Conservation (phyloP, 2,113 vertebrate genomes). For the Psilopsiagon aymara region DNA sequence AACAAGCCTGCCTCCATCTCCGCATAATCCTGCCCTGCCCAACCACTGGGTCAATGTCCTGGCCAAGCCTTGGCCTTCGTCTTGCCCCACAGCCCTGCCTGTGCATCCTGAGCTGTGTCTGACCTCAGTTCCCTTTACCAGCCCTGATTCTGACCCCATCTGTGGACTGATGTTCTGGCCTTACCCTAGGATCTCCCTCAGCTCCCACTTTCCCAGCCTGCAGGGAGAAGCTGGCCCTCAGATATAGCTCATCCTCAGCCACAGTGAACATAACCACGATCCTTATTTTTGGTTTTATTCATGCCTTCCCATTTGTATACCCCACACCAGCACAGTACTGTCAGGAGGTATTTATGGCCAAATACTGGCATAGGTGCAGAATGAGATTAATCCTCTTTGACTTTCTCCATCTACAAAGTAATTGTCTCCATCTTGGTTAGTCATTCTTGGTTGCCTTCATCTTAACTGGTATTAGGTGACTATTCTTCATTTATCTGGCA, state of each 20-base stretch:
- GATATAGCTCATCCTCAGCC: background rate
- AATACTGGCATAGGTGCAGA: background rate
- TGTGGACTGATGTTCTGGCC: background rate
- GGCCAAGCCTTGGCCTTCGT: background rate
- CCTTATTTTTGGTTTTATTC: background rate
- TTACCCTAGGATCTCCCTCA: rapidly evolving
- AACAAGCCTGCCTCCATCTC: background rate
- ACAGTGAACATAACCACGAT: background rate
- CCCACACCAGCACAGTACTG: too few relatives aligned
- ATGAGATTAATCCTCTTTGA: background rate
- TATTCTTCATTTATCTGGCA: background rate
- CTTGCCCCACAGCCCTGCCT: background rate
- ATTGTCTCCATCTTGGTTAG: background rate
- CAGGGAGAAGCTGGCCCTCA: background rate
- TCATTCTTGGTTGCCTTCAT: background rate
- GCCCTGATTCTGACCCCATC: background rate
- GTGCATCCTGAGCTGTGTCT: background rate
- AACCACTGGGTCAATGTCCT: rapidly evolving
- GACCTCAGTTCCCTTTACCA: background rate
- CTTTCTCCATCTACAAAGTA: background rate
- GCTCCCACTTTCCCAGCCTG: background rate
- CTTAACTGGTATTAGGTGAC: background rate
- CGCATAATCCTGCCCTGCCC: background rate
- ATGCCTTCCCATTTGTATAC: background rate
- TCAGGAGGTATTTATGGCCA: background rate